Evolutionary conservation across 2,888 invertebrate species (phyloP), one percentile per base, ranked within the genome.

Genomic region (Vandiemenella viatica): DNA sequence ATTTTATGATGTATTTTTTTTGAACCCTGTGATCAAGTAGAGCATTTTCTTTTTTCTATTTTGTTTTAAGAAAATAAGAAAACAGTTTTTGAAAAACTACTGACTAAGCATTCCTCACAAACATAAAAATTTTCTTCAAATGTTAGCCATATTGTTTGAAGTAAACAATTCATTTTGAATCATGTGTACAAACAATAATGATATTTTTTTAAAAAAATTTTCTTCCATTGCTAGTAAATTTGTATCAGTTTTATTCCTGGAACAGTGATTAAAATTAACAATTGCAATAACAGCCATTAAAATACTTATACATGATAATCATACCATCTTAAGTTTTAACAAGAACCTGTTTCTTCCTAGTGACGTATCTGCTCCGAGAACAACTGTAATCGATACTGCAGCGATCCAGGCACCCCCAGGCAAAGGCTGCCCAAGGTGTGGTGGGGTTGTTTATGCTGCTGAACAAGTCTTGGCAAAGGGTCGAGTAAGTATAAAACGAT

Each of bases 401-500:
- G 67, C 70, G 52, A 89, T 90, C 65, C 73, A 77, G 69, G 90
- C 89, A 13, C 74, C 81, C 16, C 80, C 86, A 43, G 90, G 90
- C 58, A 80, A 89, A 65, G 90, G 90, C 48, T 90, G 90, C 63
- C 90, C 89, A 3, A 78, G 89, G 57, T 90, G 90, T 63, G 89
- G 89, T 45, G 90, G 90, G 42, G 81, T 83, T 20, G 90, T 90
- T 16, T 96, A 85, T 69, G 90, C 91, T 56, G 96, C 96, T 42
- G 96, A 96, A 68, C 85, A 87, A 67, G 89, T 92, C 50, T 73
- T 93, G 51, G 90, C 92, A 46, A 92, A 88, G 65, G 83, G 90
- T 56, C 79, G 75, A 51, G 66, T 66, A 59, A 60, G 62, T 42
- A 32, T 1, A 19, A n/a, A 21, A n/a, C n/a, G n/a, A n/a, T n/a